Base-by-base conservation (phyloP, 92 coral and sea anemone species). In the Epizoanthus stellaris region DNA sequence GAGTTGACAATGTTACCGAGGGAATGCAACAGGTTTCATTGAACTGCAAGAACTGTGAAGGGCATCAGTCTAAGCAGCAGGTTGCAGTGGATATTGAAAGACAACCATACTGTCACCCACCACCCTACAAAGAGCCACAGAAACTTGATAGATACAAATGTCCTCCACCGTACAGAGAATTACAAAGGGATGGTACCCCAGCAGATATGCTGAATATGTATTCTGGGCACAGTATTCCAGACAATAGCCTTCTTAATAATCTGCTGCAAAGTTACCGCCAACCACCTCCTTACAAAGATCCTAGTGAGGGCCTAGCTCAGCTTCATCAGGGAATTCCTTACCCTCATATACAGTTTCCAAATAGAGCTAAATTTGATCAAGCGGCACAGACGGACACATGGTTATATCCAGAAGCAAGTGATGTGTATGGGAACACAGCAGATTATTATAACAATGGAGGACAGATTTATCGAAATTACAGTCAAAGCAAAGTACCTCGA, bases 91-190 rank as follows among this genome's bases (percentile, higher is more conserved):
- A 79, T 64, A 63, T 79, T 63, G 83, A 63, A 21, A 62, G 85
- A 45, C 80, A 87, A 16, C 81, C 85, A 17, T 94, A 94, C 70
- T 93, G 98, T 19, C 95, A 90, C 56, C 98, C 98, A 25, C 94
- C 94, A 3, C 95, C 98, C 8, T 89, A 91, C 60, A 75, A 87
- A 60, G 82, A 88, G 82, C 93, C 42, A 75, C 84, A 60, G 85
- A 86, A 65, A 77, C 70, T 90, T 68, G 94, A 95, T 56, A 89
- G 80, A 40, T 97, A 97, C 82, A 89, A 91, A 12, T 95, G 93
- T 80, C 99, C 98, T 2, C 99, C 99, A 1, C 99, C 98, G 1
- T 97, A 97, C 76, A 97, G 98, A 90, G 98, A 97, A 77, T 88
- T 88, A 60, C 81, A 58, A 64, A 54, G 23, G 39, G 67, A 9